Evolutionary conservation across 2,113 vertebrate genomes (phyloP), one percentile per base, ranked within the genome.

Genomic region (Antennarius striatus): DNA sequence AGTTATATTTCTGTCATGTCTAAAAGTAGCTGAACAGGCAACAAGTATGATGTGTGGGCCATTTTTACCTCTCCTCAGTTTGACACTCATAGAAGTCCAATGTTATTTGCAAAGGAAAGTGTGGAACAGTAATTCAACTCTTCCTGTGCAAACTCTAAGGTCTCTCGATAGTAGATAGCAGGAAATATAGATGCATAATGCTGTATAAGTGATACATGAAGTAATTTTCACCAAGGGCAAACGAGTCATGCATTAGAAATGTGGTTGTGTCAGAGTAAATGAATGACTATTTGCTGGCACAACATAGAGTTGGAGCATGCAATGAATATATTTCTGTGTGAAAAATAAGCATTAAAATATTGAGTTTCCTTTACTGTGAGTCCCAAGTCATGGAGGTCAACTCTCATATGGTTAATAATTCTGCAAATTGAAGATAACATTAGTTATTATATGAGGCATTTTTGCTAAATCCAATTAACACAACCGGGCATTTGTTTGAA

Each of bases 161-260:
- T 71, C 53, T 87, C 66, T 81, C 69, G 80, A 82, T 87, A 75
- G 86, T 49, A 71, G 57, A 51, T 77, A 84, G 79, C 57, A 39
- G 70, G 64, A 80, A 88, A 85, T 89, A 55, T 82, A 80, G 79
- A 88, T 84, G 81, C 79, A 63, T 68, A 69, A 73, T 42, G 62
- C 73, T 57, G 57, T 82, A 82, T 80, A 84, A 85, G 85, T 84
- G 81, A 88, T 85, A 88, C 88, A 90, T 88, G 72, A 89, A 89
- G 90, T 87, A 68, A 86, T 91, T 92, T 90, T 81, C 74, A 75
- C 59, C 85, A 89, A 92, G 88, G 88, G 85, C 90, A 83, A 87
- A 90, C 60, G 73, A 90, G 88, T 90, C 84, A 62, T 48, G 59
- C 68, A 62, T 51, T 30, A 68, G 57, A 81, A 78, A 84, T 77